Conservation (phyloP, 2,888 invertebrate species). For the Brenthis daphne region DNA sequence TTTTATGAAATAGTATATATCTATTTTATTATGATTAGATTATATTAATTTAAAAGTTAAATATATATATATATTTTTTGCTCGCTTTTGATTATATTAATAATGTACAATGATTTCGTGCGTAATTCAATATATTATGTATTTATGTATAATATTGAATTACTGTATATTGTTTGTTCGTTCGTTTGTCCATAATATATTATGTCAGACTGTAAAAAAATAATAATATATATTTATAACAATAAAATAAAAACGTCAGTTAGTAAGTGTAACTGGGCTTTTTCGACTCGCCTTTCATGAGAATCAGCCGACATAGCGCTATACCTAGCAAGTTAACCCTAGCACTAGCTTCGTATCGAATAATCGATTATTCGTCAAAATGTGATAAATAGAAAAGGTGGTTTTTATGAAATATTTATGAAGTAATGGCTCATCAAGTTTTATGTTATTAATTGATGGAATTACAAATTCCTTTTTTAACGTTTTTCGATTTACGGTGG, state of each 20-base stretch:
- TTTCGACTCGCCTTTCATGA: slow-evolving; percentile 57
- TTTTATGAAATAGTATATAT: too few species aligned
- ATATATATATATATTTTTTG: too few species aligned
- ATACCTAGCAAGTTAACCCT: slow-evolving; percentile 36
- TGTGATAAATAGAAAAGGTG: slow-evolving; percentile 31
- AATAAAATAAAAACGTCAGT: slow-evolving; percentile 8
- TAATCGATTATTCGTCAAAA: slow-evolving; percentile 24
- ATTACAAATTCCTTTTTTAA: slow-evolving; percentile 13
- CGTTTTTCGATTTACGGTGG: background rate
- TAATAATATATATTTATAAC: background rate
- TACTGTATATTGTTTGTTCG: too few species aligned
- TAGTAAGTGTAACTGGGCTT: slow-evolving; percentile 43
- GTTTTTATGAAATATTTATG: slow-evolving; percentile 33
- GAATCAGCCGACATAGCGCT: slow-evolving; percentile 49
- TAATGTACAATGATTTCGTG: too few species aligned
- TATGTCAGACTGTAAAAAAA: too few species aligned
- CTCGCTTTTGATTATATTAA: too few species aligned
- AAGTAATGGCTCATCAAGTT: slow-evolving; percentile 32
- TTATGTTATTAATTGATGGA: slow-evolving; percentile 35
- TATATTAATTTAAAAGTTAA: too few species aligned
- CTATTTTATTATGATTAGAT: too few species aligned
- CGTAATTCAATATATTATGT: too few species aligned
- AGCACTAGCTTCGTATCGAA: slow-evolving; percentile 21
- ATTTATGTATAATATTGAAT: too few species aligned
- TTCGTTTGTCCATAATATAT: too few species aligned